Conservation (phyloP, 2,797 vertebrate species). For the Myotis daubentonii region DNA sequence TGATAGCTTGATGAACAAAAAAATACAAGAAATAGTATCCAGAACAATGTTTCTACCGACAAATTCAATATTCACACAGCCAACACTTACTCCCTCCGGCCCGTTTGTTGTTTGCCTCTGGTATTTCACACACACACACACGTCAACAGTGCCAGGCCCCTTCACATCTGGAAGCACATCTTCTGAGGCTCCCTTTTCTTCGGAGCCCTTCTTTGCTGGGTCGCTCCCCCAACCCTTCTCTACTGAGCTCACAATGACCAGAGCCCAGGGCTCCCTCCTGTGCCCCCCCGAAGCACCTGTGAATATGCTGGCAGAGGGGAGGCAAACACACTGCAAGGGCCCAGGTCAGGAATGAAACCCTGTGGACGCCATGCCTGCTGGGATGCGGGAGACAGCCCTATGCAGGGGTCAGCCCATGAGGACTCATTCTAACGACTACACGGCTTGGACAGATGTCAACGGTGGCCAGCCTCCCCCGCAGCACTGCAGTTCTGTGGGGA, state of each 20-base stretch:
- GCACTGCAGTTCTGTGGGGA: not conserved
- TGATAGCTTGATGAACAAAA: not conserved
- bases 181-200: not conserved
- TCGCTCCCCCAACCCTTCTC: not conserved
- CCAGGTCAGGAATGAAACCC: not conserved
- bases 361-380: not conserved
- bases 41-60: not conserved
- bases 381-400: not conserved
- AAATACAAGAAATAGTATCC: not conserved
- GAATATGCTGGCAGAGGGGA: not conserved
- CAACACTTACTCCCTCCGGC: not conserved
- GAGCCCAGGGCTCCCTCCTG: not conserved
- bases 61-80: not conserved
- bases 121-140: not conserved
- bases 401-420: not conserved
- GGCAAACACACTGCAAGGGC: not conserved
- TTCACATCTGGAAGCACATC: not conserved
- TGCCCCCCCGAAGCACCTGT: not conserved
- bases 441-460: not conserved
- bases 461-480: not conserved
- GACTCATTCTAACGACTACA: not conserved
- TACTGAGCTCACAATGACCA: not conserved
- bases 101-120: not conserved
- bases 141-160: accelerated
- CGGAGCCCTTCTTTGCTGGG: not conserved